Evolutionary conservation across 2,113 vertebrate genomes (phyloP).

Genomic region (Xiphorhynchus elegans): DNA sequence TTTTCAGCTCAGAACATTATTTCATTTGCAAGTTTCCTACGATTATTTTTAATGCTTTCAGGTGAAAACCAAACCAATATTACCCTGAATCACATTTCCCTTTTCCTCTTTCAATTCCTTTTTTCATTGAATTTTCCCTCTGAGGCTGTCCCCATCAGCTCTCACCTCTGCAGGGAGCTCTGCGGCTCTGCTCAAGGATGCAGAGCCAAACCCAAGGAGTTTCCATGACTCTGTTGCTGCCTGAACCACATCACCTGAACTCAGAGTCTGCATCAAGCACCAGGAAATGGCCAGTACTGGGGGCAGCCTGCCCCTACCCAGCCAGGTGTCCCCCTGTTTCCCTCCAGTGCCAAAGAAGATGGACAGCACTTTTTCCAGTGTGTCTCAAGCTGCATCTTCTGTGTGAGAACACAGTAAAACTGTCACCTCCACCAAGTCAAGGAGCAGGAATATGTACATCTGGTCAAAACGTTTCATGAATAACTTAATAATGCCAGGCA

Average conservation of each 20-base stretch:
- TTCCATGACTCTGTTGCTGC: fast-evolving
- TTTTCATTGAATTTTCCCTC: not conserved
- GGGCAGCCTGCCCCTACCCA: not conserved
- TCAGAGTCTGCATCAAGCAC: not conserved
- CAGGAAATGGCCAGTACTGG: fast-evolving
- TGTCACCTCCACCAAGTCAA: fast-evolving
- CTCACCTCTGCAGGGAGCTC: not conserved
- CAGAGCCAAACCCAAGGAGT: not conserved
- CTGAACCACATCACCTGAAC: not conserved
- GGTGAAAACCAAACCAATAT: slow-evolving; percentile 4
- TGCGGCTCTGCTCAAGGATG: not conserved
- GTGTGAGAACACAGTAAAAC: not conserved
- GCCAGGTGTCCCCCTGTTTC: not conserved
- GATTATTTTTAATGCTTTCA: not conserved
- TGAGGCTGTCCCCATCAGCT: not conserved
- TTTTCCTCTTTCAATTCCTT: not conserved
- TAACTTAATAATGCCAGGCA: not conserved
- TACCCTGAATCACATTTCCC: not conserved
- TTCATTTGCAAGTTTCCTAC: not conserved
- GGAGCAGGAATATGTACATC: not conserved
- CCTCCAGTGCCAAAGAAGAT: fast-evolving
- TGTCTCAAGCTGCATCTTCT: not conserved
- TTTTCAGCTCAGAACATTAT: slow-evolving; percentile 23
- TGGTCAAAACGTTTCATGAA: not conserved
- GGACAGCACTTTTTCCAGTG: fast-evolving